Percentiles rank a stretch among this genome's conserved stretches.
Conservation (phyloP, 1,140 invertebrate genomes). For the Drosophila ogumai region DNA sequence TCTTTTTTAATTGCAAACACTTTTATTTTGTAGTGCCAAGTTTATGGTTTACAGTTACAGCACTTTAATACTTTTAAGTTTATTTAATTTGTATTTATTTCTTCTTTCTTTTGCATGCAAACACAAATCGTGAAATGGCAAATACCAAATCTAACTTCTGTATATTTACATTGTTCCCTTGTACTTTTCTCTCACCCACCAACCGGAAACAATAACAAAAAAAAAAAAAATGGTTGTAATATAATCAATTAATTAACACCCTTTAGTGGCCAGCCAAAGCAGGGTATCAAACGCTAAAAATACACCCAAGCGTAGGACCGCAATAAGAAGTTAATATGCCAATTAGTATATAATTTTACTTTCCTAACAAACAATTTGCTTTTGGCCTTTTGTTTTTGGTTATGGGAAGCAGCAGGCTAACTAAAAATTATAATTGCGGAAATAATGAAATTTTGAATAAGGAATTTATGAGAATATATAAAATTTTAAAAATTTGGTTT, state of each 20-base stretch:
- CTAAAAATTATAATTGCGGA: neutral
- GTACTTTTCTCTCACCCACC: slow-evolving; percentile 65
- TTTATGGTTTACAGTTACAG: slow-evolving; percentile 17
- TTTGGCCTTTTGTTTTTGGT: slow-evolving; percentile 41
- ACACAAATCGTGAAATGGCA: slow-evolving; percentile 58
- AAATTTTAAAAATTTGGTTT: neutral
- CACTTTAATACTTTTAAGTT: slow-evolving; percentile 21
- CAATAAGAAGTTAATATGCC: slow-evolving; percentile 84
- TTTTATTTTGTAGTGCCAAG: slow-evolving; percentile 20
- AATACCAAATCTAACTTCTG: slow-evolving; percentile 69
- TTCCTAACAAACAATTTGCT: slow-evolving; percentile 50
- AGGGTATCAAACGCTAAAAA: slow-evolving; percentile 81
- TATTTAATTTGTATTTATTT: slow-evolving; percentile 58
- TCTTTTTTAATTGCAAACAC: slow-evolving; percentile 14
- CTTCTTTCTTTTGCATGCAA: slow-evolving; percentile 70
- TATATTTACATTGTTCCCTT: slow-evolving; percentile 77
- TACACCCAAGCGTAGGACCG: slow-evolving; percentile 77
- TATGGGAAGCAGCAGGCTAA: slow-evolving; percentile 66
- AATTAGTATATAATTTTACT: slow-evolving; percentile 50
- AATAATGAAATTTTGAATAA: too few relatives aligned
- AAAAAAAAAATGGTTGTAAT: slow-evolving; percentile 39
- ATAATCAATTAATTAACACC: slow-evolving; percentile 41
- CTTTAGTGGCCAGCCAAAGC: slow-evolving; percentile 62
- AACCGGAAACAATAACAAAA: slow-evolving; percentile 45
- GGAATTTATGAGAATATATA: too few relatives aligned